These are phyloP conservation scores for Lamellibrachia luymesi DNA, from an alignment of 1,140 invertebrate species.

Conservation along the genomic window DNA sequence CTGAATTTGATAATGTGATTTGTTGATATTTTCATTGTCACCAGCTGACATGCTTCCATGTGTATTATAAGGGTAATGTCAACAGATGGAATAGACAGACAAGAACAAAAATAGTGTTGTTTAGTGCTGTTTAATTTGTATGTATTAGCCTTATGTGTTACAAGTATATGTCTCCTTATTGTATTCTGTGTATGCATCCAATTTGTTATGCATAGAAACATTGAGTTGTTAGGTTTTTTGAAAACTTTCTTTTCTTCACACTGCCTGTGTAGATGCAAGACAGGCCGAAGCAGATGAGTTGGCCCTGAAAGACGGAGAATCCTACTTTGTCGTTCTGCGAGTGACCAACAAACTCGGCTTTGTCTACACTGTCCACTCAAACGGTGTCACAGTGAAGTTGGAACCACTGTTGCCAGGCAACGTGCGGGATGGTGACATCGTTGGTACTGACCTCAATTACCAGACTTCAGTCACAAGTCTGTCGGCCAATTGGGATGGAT, in stretches of 20 bases:
- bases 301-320: slow-evolving; percentile 31
- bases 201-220: background rate
- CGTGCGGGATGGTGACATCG: slow-evolving; percentile 38
- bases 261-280: slow-evolving; percentile 30
- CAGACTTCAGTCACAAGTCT: slow-evolving; percentile 29
- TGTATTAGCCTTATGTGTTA: too few relatives aligned
- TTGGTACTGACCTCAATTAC: slow-evolving; percentile 37
- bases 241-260: background rate
- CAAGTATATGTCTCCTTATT: too few relatives aligned
- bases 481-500: slow-evolving; percentile 42
- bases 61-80: too few relatives aligned
- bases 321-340: slow-evolving; percentile 36
- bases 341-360: slow-evolving; percentile 36
- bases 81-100: too few relatives aligned
- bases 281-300: slow-evolving; percentile 35
- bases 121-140: too few relatives aligned
- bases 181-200: too few relatives aligned
- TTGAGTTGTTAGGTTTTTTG: background rate
- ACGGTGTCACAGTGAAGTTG: slow-evolving; percentile 39
- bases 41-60: too few relatives aligned
- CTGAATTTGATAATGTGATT: too few relatives aligned
- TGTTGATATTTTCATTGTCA: too few relatives aligned
- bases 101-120: too few relatives aligned
- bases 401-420: slow-evolving; percentile 40
- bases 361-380: slow-evolving; percentile 34